phyloP scores from a whole-genome alignment of 2,888 invertebrate species.

The Chironomus tentans region DNA sequence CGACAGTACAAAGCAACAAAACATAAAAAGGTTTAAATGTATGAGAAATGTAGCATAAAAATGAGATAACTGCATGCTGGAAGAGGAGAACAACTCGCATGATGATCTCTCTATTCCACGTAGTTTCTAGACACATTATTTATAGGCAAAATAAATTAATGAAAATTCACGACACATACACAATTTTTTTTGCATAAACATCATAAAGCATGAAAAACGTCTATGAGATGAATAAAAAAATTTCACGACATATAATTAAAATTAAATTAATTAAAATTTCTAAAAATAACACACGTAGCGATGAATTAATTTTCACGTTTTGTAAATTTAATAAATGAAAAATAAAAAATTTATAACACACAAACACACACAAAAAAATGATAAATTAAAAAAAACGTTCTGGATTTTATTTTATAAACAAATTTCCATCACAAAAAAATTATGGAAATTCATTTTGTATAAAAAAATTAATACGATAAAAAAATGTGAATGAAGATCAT shows the following conservation, averaged over 20 bases:
- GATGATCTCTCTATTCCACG: neutral
- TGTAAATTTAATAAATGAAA: constrained; percentile 13
- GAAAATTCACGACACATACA: constrained; percentile 12
- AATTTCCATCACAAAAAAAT: neutral
- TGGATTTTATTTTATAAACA: no score
- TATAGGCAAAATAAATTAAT: constrained; percentile 3
- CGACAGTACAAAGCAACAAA: neutral
- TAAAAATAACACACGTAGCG: neutral
- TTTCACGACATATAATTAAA: constrained; percentile 13
- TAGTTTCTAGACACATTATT: constrained; percentile 20
- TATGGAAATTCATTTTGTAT: constrained; percentile 1
- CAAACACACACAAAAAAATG: neutral
- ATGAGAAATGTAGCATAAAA: no score
- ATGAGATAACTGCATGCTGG: no score
- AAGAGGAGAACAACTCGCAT: neutral
- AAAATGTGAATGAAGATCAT: no score
- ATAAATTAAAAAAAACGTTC: neutral
- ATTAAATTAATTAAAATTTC: neutral
- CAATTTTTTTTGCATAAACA: neutral
- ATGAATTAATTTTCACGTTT: neutral
- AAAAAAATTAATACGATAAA: neutral
- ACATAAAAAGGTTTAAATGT: neutral
- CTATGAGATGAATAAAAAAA: constrained; percentile 13
- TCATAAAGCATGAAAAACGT: constrained; percentile 4
- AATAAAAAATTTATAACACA: constrained; percentile 1